These are phyloP conservation scores for Chelon labrosus DNA, from an alignment of 2,797 vertebrate species.

Conservation along the genomic window DNA sequence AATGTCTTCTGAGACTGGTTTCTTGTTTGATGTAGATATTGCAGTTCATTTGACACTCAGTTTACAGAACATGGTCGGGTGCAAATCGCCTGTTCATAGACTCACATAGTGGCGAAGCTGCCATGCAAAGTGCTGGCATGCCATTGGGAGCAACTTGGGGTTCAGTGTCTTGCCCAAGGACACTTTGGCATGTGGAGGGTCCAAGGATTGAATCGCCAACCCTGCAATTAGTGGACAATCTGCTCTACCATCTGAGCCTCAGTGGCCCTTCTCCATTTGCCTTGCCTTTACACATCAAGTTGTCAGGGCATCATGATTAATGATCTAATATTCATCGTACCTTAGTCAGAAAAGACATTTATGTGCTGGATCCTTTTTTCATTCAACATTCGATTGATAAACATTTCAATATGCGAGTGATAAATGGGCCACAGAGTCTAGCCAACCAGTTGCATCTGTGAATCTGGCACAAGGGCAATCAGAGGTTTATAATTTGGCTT, in stretches of 20 bases:
- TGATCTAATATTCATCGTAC: constrained; percentile 22
- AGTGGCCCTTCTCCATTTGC: neutral
- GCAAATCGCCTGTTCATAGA: too few species aligned
- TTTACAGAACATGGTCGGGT: constrained; percentile 2
- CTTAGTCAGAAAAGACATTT: constrained; percentile 23
- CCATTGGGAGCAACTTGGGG: too few species aligned
- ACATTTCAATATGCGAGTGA: constrained; percentile 67
- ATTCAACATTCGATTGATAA: constrained; percentile 67
- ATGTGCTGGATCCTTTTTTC: constrained; percentile 37
- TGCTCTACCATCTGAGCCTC: too few species aligned
- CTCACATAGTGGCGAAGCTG: too few species aligned
- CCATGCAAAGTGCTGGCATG: too few species aligned
- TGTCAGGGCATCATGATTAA: neutral
- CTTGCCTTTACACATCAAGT: constrained; percentile 1
- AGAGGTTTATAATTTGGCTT: constrained; percentile 62
- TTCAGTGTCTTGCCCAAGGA: too few species aligned
- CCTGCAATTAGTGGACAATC: too few species aligned
- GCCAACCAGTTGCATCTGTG: constrained; percentile 71
- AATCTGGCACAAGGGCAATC: constrained; percentile 59
- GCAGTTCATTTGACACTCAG: neutral
- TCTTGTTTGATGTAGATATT: neutral
- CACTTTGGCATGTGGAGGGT: too few species aligned
- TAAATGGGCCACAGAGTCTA: constrained; percentile 46
- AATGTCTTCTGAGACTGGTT: neutral
- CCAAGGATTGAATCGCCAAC: too few species aligned